Conservation (phyloP, 1,140 invertebrate genomes). For the Pseudomyrmex cubaensis region DNA sequence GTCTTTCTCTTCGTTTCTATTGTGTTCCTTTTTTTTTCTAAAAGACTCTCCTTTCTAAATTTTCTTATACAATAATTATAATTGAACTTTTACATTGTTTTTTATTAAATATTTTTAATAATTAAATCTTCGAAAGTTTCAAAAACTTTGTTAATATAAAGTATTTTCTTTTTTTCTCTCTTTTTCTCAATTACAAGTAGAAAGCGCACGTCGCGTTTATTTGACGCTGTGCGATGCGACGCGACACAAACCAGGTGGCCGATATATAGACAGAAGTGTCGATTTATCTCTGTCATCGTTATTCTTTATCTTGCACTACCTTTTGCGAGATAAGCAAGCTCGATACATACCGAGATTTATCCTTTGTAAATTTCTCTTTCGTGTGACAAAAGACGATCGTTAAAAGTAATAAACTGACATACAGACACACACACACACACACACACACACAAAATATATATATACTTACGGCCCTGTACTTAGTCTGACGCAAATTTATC, state of each 20-base stretch:
- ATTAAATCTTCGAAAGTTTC: not conserved
- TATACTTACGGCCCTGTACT: not conserved
- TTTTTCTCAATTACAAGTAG: not conserved
- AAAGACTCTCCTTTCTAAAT: too few species aligned
- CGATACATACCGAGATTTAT: slow-evolving; percentile 46
- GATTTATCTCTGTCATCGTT: slow-evolving; percentile 53
- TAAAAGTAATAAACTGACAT: slow-evolving; percentile 56
- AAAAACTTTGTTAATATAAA: not conserved
- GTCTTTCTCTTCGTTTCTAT: slow-evolving; percentile 28
- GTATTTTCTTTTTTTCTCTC: not conserved
- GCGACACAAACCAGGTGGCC: slow-evolving; percentile 12
- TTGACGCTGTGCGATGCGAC: not conserved
- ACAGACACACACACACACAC: not conserved
- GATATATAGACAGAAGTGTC: slow-evolving; percentile 65
- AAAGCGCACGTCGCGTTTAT: slow-evolving; percentile 49
- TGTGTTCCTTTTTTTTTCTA: not conserved
- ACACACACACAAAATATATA: too few species aligned
- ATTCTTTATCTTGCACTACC: slow-evolving; percentile 52
- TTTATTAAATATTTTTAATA: not conserved
- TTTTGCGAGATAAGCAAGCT: slow-evolving; percentile 44
- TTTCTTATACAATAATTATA: not conserved
- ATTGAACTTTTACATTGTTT: not conserved
- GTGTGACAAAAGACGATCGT: slow-evolving; percentile 36
- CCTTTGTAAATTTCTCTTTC: slow-evolving; percentile 37
- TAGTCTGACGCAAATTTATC: slow-evolving; percentile 61